Evolutionary conservation across 2,113 vertebrate species (phyloP).

Genomic region (Xenopus borealis): DNA sequence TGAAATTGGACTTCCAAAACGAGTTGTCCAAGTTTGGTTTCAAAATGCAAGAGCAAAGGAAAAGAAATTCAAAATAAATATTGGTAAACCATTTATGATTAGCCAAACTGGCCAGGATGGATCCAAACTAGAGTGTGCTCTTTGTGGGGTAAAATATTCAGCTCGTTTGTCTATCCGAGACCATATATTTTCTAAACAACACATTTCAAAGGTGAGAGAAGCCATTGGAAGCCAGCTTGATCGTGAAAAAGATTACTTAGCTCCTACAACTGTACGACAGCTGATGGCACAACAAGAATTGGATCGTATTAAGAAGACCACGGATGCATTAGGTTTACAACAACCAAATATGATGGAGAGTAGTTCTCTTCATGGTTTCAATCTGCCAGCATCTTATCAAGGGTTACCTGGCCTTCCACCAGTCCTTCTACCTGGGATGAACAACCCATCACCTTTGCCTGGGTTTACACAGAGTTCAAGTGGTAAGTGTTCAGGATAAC

Average conservation of each 20-base stretch:
- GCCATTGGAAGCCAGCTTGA: slow-evolving; percentile 95
- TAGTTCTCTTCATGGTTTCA: slow-evolving; percentile 90
- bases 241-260: slow-evolving; percentile 97
- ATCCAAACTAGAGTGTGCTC: slow-evolving; percentile 86
- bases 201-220: slow-evolving; percentile 98
- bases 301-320: slow-evolving; percentile 95
- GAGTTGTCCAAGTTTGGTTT: slow-evolving; percentile 98
- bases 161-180: slow-evolving; percentile 95
- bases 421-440: slow-evolving; percentile 96
- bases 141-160: slow-evolving; percentile 93
- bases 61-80: slow-evolving; percentile 98
- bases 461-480: slow-evolving; percentile 98
- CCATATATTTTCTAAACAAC: slow-evolving; percentile 97
- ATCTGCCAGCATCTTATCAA: slow-evolving; percentile 91
- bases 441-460: slow-evolving; percentile 93
- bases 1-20: slow-evolving; percentile 95
- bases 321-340: slow-evolving; percentile 88
- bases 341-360: slow-evolving; percentile 89
- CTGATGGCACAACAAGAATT: slow-evolving; percentile 98
- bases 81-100: slow-evolving; percentile 98
- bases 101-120: slow-evolving; percentile 90
- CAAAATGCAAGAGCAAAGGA: slow-evolving; percentile 98
- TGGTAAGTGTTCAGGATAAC: slow-evolving; percentile 70
- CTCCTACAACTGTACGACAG: slow-evolving; percentile 96
- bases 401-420: slow-evolving; percentile 94